Evolutionary conservation across 2,113 vertebrate genomes (phyloP).

Genomic region (Sorex araneus): DNA sequence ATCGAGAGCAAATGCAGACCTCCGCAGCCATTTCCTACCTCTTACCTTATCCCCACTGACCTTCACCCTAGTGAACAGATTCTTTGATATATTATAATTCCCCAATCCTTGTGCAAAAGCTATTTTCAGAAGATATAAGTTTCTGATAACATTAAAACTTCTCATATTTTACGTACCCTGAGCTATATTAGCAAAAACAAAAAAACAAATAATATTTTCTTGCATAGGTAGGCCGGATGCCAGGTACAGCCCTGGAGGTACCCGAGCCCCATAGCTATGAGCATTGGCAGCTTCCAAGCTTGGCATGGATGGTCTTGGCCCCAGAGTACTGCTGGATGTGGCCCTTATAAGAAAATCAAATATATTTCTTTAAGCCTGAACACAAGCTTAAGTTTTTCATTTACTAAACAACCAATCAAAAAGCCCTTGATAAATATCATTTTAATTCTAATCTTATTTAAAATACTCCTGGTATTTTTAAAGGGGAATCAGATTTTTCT

Average conservation of each 20-base stretch:
- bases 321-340: too few relatives aligned
- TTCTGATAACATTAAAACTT: slow-evolving; percentile 50
- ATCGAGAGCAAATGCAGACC: slow-evolving; percentile 41
- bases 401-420: slow-evolving; percentile 9
- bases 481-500: slow-evolving; percentile 3
- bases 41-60: background rate
- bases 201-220: too few relatives aligned
- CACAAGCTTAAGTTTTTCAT: slow-evolving; percentile 1
- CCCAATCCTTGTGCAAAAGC: slow-evolving; percentile 22
- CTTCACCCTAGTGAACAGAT: background rate
- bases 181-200: too few relatives aligned
- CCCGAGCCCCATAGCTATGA: too few relatives aligned
- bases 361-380: slow-evolving; percentile 25
- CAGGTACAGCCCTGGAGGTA: too few relatives aligned
- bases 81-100: slow-evolving; percentile 56
- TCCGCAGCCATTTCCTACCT: background rate
- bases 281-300: background rate
- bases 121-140: slow-evolving; percentile 3
- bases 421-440: slow-evolving; percentile 3
- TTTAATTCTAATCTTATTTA: too few relatives aligned
- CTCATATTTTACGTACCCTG: background rate
- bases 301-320: background rate
- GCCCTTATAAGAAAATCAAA: background rate
- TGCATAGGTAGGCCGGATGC: too few relatives aligned
- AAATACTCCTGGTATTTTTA: slow-evolving; percentile 30